A percentile compares a stretch with the other conserved stretches of the same genome.
Evolutionary conservation across 2,113 vertebrate species (phyloP).

Genomic region (Vicugna pacos): DNA sequence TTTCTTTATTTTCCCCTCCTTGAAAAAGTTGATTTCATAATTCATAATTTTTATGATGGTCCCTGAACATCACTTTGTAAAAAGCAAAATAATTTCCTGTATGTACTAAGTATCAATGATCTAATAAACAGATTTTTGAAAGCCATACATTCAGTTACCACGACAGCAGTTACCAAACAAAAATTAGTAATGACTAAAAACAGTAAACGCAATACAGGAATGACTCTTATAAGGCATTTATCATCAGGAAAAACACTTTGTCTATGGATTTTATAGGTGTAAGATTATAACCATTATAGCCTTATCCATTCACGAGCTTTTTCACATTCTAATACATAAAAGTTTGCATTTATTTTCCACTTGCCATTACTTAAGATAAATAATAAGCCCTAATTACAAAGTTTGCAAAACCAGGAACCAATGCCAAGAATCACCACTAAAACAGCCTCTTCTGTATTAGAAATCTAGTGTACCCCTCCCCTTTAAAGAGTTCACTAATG

Average conservation of each 20-base stretch:
- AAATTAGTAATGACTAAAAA: conserved; percentile 74
- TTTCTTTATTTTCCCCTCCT: conserved; percentile 11
- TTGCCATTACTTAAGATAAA: conserved; percentile 55
- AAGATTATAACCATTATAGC: conserved; percentile 22
- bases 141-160: conserved; percentile 77
- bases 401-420: neutral
- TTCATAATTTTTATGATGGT: conserved; percentile 9
- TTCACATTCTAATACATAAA: conserved; percentile 30
- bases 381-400: conserved; percentile 35
- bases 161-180: conserved; percentile 81
- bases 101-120: conserved; percentile 15
- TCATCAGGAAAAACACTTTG: conserved; percentile 45
- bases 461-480: neutral
- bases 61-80: conserved; percentile 15
- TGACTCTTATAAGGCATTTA: conserved; percentile 57
- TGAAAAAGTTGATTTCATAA: neutral
- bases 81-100: conserved; percentile 21
- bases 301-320: conserved; percentile 5
- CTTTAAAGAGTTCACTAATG: neutral
- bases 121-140: neutral
- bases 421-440: neutral
- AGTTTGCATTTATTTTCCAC: conserved; percentile 32
- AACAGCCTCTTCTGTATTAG: neutral
- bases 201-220: conserved; percentile 73
- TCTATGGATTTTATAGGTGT: conserved; percentile 7